phyloP scores from a whole-genome alignment of 2,888 invertebrate genomes.

The Cryptus viduatorius region DNA sequence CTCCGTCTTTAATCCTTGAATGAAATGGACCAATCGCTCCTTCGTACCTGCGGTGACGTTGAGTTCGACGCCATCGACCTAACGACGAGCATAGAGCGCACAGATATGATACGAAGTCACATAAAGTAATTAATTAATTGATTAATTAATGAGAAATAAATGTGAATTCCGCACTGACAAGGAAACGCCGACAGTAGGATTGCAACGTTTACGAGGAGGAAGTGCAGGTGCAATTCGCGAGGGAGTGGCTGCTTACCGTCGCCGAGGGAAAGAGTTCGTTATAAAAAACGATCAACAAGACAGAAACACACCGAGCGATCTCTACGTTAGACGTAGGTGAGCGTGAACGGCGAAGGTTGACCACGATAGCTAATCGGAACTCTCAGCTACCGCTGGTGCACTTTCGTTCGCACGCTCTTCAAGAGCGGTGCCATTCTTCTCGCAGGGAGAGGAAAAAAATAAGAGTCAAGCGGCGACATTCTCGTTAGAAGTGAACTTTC shows the following conservation, averaged over 20 bases:
- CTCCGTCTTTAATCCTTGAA: slow-evolving; percentile 83
- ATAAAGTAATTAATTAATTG: slow-evolving; percentile 38
- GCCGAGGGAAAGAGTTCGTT: slow-evolving; percentile 39
- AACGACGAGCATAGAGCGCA: slow-evolving; percentile 4
- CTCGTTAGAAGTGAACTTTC: slow-evolving; percentile 62
- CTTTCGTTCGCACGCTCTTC: slow-evolving; percentile 69
- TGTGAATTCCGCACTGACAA: slow-evolving; percentile 31
- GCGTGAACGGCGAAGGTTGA: slow-evolving; percentile 65
- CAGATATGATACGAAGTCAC: slow-evolving; percentile 17
- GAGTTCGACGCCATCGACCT: slow-evolving; percentile 87
- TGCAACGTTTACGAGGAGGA: slow-evolving; percentile 49
- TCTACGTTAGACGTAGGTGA: slow-evolving; percentile 59
- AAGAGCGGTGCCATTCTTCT: slow-evolving; percentile 64
- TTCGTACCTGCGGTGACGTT: slow-evolving; percentile 86
- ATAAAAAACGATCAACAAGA: slow-evolving; percentile 25
- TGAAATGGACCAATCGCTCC: slow-evolving; percentile 85
- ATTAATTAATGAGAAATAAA: slow-evolving; percentile 44
- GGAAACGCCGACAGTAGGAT: slow-evolving; percentile 35
- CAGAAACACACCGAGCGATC: slow-evolving; percentile 48
- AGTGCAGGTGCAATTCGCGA: slow-evolving; percentile 64
- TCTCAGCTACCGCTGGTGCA: slow-evolving; percentile 39
- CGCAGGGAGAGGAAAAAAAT: slow-evolving; percentile 34
- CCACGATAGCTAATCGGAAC: slow-evolving; percentile 55
- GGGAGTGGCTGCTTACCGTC: slow-evolving; percentile 62
- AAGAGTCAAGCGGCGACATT: slow-evolving; percentile 51